A percentile compares a stretch with the other conserved stretches of the same genome.
These are phyloP conservation scores for Molanna angustata DNA, from an alignment of 2,888 invertebrate species.

Conservation along the genomic window DNA sequence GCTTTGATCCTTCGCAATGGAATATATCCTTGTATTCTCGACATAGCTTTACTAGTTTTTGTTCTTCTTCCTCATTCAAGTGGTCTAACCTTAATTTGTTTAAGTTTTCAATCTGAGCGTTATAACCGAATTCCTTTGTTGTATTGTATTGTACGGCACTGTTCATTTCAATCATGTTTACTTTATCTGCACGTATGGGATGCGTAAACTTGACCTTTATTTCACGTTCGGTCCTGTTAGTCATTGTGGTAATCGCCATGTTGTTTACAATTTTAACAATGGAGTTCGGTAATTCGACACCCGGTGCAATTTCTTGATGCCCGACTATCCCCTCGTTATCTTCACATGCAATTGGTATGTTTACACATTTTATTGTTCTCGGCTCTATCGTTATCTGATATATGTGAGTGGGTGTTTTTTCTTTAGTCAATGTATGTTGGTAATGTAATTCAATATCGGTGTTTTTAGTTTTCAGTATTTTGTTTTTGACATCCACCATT, in stretches of 20 bases:
- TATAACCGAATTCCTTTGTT: too few species aligned
- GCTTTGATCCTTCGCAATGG: constrained; percentile 31
- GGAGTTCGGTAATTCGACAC: background rate
- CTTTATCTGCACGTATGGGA: too few species aligned
- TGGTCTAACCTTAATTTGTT: constrained; percentile 18
- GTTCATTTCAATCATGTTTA: too few species aligned
- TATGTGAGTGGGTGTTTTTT: background rate
- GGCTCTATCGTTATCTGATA: background rate
- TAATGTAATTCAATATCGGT: background rate
- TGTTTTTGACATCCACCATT: background rate
- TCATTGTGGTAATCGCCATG: background rate
- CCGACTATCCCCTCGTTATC: background rate
- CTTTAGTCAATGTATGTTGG: background rate
- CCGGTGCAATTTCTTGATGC: background rate
- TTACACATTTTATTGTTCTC: background rate
- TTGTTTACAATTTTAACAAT: background rate
- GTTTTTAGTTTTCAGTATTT: background rate
- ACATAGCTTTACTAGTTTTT: constrained; percentile 32
- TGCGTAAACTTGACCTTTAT: too few species aligned
- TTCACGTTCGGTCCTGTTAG: too few species aligned
- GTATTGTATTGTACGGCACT: too few species aligned
- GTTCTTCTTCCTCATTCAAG: constrained; percentile 35
- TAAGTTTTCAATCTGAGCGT: too few species aligned
- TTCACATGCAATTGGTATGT: background rate
- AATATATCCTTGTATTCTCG: constrained; percentile 30